Conservation (phyloP, 2,888 invertebrate genomes). For the Digitonthophagus gazella region DNA sequence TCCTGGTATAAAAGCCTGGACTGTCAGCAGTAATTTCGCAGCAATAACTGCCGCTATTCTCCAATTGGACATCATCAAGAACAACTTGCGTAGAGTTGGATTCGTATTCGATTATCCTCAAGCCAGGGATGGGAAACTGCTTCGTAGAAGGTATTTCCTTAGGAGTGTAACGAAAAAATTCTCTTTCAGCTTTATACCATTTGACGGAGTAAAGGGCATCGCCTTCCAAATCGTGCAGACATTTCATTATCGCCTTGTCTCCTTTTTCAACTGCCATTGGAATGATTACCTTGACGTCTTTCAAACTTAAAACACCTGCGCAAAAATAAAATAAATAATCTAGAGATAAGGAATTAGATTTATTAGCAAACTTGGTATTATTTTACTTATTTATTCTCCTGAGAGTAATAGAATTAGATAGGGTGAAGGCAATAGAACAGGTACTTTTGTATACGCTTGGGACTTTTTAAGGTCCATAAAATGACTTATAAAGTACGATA, state of each 20-base stretch:
- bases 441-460: background rate
- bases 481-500: background rate
- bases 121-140: conserved; percentile 61
- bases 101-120: conserved; percentile 60
- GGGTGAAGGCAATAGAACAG: too few relatives aligned
- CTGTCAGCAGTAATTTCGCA: conserved; percentile 51
- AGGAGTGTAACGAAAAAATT: conserved; percentile 62
- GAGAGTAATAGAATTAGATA: background rate
- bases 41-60: conserved; percentile 45
- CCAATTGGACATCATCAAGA: conserved; percentile 43
- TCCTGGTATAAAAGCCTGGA: conserved; percentile 48
- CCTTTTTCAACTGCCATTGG: conserved; percentile 66
- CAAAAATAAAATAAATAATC: conserved; percentile 20
- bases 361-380: too few relatives aligned
- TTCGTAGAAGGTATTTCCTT: conserved; percentile 64
- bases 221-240: conserved; percentile 64
- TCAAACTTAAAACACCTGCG: conserved; percentile 48
- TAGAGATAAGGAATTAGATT: background rate
- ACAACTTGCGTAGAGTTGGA: conserved; percentile 47
- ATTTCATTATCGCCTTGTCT: conserved; percentile 61
- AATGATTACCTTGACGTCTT: conserved; percentile 64
- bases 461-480: background rate
- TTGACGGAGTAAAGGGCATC: conserved; percentile 67
- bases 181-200: conserved; percentile 65
- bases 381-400: too few relatives aligned